Percentiles rank a stretch among this genome's conserved stretches.
phyloP scores from a whole-genome alignment of 1,140 invertebrate species.

The Centruroides sculpturatus region DNA sequence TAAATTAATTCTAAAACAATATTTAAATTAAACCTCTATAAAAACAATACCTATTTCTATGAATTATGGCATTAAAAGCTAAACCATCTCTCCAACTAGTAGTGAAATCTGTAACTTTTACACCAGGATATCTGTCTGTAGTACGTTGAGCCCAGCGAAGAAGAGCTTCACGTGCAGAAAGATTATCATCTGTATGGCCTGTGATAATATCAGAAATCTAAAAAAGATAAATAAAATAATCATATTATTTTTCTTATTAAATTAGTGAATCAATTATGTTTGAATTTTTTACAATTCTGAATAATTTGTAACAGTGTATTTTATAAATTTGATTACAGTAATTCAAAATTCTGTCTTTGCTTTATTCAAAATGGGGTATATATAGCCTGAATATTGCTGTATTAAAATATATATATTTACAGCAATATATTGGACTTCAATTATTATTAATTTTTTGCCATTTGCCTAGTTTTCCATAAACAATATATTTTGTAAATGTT shows the following conservation, averaged over 20 bases:
- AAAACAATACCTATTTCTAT: constrained; percentile 61
- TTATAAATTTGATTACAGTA: not conserved
- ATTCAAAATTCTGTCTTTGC: no score
- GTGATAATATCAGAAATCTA: constrained; percentile 97
- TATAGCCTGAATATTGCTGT: no score
- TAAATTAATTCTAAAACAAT: no score
- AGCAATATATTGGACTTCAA: no score
- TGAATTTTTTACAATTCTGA: not conserved
- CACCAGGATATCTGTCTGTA: constrained; percentile 91
- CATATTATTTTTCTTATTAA: not conserved
- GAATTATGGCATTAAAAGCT: constrained; percentile 95
- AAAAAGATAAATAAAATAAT: constrained; percentile 23
- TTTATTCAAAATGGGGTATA: no score
- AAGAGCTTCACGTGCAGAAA: constrained; percentile 86
- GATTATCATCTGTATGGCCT: constrained; percentile 71
- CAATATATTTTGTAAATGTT: no score
- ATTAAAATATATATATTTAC: no score
- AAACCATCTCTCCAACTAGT: constrained; percentile 94
- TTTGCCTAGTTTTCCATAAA: no score
- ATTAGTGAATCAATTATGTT: not conserved
- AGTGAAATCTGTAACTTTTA: constrained; percentile 89
- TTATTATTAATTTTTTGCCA: no score
- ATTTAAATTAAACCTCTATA: no score
- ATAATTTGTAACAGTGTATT: not conserved
- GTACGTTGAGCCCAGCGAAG: constrained; percentile 88